phyloP scores from a whole-genome alignment of 2,888 invertebrate species.

The Plemyria rubiginata region DNA sequence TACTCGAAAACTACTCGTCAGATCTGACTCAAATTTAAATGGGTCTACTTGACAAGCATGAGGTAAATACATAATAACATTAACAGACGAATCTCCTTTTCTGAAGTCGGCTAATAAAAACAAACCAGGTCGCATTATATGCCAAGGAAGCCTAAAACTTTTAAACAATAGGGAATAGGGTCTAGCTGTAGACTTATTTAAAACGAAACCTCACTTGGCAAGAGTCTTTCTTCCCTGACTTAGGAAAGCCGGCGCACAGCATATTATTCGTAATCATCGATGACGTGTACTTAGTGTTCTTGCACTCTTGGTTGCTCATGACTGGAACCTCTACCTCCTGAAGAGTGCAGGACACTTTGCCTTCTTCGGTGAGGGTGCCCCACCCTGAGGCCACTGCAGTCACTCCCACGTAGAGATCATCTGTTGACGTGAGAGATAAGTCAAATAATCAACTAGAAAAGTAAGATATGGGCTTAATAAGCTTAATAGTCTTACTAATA shows the following conservation, averaged over 20 bases:
- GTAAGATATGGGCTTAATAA: no score
- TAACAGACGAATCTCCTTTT: no score
- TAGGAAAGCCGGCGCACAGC: conserved; percentile 93
- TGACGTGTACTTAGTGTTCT: conserved; percentile 91
- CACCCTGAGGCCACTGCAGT: conserved; percentile 93
- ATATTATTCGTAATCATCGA: conserved; percentile 95
- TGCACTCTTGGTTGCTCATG: conserved; percentile 89
- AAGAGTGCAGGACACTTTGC: conserved; percentile 91
- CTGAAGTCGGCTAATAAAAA: no score
- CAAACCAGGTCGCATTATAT: no score
- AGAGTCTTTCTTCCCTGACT: conserved; percentile 90
- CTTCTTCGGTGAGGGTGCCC: conserved; percentile 94
- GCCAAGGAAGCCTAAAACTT: no score
- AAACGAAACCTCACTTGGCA: conserved; percentile 87
- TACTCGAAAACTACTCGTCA: no score
- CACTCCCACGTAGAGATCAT: conserved; percentile 88
- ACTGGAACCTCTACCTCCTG: conserved; percentile 93
- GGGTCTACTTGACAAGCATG: no score
- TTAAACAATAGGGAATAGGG: no score
- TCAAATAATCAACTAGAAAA: no score
- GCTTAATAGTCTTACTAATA: no score
- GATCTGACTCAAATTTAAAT: no score
- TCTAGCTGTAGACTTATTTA: neutral
- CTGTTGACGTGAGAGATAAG: conserved; percentile 60
- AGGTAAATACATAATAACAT: no score